These are phyloP conservation scores for Ostrea denselamellosa DNA, from an alignment of 1,140 invertebrate species.

Conservation along the genomic window DNA sequence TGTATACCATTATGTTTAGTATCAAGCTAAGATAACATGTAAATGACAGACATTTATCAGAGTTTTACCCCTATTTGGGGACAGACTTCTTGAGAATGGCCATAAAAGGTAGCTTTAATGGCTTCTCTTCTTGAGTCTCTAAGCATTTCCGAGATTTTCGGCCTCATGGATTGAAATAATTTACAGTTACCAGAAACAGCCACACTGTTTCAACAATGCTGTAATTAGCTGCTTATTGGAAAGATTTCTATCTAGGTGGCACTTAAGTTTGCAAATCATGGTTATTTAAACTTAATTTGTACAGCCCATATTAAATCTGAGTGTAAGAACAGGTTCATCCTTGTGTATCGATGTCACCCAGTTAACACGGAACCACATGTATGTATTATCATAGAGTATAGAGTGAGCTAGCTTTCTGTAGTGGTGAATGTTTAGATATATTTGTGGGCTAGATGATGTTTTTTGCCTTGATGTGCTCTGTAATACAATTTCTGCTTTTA, in stretches of 20 bases:
- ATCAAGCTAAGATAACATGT: neutral
- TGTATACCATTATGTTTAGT: neutral
- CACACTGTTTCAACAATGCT: neutral
- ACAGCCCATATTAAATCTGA: neutral
- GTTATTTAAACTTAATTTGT: conserved; percentile 37
- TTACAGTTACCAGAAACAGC: neutral
- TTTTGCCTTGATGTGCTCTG: too few species aligned
- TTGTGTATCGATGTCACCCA: neutral
- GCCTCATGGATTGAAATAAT: neutral
- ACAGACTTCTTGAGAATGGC: neutral
- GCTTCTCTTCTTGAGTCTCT: neutral
- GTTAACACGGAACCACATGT: neutral
- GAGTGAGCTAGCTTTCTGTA: too few species aligned
- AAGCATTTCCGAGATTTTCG: neutral
- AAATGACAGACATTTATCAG: neutral
- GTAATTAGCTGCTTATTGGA: neutral
- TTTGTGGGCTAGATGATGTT: too few species aligned
- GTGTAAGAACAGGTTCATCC: neutral
- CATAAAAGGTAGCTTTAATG: neutral
- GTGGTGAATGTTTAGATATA: too few species aligned
- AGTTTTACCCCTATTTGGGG: neutral
- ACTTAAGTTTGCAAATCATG: conserved; percentile 21
- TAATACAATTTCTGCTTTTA: too few species aligned
- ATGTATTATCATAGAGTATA: conserved; percentile 5
- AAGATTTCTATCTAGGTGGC: conserved; percentile 24